Base-by-base conservation (phyloP, 1,140 invertebrate genomes). In the Mizuhopecten yessoensis region DNA sequence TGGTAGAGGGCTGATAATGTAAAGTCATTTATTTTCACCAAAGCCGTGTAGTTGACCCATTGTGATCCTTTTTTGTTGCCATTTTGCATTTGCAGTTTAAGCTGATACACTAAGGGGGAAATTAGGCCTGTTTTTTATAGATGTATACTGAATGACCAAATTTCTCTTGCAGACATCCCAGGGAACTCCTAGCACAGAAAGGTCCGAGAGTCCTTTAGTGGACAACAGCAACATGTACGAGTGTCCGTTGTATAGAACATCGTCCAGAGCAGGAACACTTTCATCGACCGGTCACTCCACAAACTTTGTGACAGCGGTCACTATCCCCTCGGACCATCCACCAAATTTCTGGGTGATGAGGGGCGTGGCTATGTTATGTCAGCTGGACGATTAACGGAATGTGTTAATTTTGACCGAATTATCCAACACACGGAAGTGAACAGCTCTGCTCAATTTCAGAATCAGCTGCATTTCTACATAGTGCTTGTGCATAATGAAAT, bases 231-330 rank as follows among this genome's bases (percentile, higher is more conserved):
- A 39, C 36, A 75, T 90, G 33, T 98, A 98, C 94, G 97, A 98
- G 49, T 97, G 97, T 91, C 98, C 98, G 0, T 95, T 98, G 13
- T 99, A 99, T 95, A 98, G 98, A 96, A 98, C 98, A 0, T 98
- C 98, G 33, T 97, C 98, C 86, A 97, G 98, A 90, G 98, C 98
- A 34, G 98, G 98, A 42, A 97, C 97, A 2, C 97, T 99, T 3
- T 98, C 98, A 29, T 98, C 98, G 0, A 98, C 98, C 0, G 98
- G 96, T 34, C 98, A 98, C 94, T 98, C 98, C 92, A 98, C 98
- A 0, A 98, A 98, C 97, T 99, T 98, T 96, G 98, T 99, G 11
- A 96, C 95, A 20, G 94, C 96, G 17, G 95, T 96, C n/a, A 89
- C 92, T n/a, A 87, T 96, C 39, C 95, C 95, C 0, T 95, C 95